Evolutionary conservation across 1,140 invertebrate species (phyloP).

Genomic region (Apis dorsata): DNA sequence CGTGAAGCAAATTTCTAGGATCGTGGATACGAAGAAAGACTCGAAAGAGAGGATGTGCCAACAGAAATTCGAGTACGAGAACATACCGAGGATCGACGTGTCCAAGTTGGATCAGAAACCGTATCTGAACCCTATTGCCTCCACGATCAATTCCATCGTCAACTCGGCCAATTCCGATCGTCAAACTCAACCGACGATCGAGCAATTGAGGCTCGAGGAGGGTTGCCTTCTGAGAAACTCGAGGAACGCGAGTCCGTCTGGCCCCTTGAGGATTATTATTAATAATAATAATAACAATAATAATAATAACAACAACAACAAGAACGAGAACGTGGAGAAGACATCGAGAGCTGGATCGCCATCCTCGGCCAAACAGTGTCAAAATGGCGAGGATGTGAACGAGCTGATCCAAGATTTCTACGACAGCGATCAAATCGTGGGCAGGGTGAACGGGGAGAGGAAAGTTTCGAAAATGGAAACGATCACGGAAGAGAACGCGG

Average conservation of each 20-base stretch:
- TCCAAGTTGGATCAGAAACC: constrained; percentile 73
- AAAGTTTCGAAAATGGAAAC: constrained; percentile 85
- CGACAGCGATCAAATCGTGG: constrained; percentile 70
- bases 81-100: constrained; percentile 78
- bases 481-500: constrained; percentile 87
- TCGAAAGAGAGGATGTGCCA: constrained; percentile 58
- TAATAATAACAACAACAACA: constrained; percentile 21
- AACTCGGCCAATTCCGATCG: constrained; percentile 31
- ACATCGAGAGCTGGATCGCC: not conserved
- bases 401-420: constrained; percentile 76
- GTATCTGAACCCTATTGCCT: constrained; percentile 38
- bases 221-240: constrained; percentile 71
- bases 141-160: constrained; percentile 18
- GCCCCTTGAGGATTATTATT: constrained; percentile 4
- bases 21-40: constrained; percentile 34
- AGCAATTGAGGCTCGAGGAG: constrained; percentile 76
- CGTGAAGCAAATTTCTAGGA: constrained; percentile 54
- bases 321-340: not conserved
- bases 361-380: constrained; percentile 29
- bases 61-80: constrained; percentile 76
- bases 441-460: constrained; percentile 63
- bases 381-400: constrained; percentile 63
- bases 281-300: constrained; percentile 19
- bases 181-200: constrained; percentile 71
- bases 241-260: constrained; percentile 47